phyloP scores from a whole-genome alignment of 2,888 invertebrate species.

The Autographa pulchrina region DNA sequence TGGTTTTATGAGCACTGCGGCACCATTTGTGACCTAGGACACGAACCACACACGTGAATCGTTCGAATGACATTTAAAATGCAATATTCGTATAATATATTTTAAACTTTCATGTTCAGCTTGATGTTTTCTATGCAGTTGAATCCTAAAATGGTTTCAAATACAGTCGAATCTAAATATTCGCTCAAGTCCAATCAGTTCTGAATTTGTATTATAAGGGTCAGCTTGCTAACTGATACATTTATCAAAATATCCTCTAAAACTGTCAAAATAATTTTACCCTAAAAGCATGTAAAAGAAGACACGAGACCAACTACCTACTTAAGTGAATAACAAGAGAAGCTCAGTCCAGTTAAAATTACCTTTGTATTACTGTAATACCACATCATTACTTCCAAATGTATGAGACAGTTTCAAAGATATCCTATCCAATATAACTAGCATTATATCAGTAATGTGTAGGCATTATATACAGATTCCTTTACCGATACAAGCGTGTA shows the following conservation, averaged over 20 bases:
- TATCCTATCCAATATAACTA: constrained; percentile 30
- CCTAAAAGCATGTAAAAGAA: constrained; percentile 10
- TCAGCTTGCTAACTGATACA: too few relatives aligned
- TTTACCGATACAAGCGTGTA: constrained; percentile 53
- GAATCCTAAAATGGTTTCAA: constrained; percentile 12
- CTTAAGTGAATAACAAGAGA: neutral
- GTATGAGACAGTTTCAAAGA: constrained; percentile 20
- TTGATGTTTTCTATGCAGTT: constrained; percentile 28
- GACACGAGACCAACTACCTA: neutral
- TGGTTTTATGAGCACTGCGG: constrained; percentile 61
- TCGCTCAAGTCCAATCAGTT: neutral
- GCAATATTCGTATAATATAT: constrained; percentile 9
- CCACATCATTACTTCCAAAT: constrained; percentile 16
- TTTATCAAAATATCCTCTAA: too few relatives aligned
- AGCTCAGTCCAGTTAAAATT: constrained; percentile 9
- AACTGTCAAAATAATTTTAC: too few relatives aligned
- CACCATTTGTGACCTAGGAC: constrained; percentile 50
- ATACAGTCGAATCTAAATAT: neutral
- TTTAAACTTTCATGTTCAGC: constrained; percentile 20
- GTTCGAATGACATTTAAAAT: constrained; percentile 19
- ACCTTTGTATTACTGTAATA: constrained; percentile 13
- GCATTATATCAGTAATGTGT: constrained; percentile 42
- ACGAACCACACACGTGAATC: constrained; percentile 35
- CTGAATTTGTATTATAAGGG: neutral
- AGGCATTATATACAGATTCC: constrained; percentile 56